These are phyloP conservation scores for Drosophila greeni DNA, from an alignment of 2,888 invertebrate species.

Conservation along the genomic window DNA sequence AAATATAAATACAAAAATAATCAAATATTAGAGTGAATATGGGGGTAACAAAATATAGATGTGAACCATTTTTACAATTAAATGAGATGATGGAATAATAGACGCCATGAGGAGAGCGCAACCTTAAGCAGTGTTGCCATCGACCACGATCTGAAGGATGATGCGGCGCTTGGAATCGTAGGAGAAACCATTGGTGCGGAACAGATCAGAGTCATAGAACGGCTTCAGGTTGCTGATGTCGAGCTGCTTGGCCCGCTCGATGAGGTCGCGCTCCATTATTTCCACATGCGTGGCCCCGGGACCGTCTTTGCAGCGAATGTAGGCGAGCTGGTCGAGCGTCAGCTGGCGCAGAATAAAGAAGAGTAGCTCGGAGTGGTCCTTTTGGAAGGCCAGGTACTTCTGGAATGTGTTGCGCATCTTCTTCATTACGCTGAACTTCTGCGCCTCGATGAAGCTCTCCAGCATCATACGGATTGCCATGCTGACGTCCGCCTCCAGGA, in stretches of 20 bases:
- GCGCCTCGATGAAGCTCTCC: slow-evolving; percentile 98
- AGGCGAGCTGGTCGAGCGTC: slow-evolving; percentile 92
- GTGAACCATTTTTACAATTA: slow-evolving; percentile 27
- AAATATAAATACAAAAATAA: slow-evolving; percentile 40
- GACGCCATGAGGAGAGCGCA: neutral
- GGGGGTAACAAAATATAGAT: slow-evolving; percentile 32
- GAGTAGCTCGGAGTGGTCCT: slow-evolving; percentile 96
- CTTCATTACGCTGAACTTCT: slow-evolving; percentile 98
- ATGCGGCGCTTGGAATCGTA: slow-evolving; percentile 91
- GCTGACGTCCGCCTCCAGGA: slow-evolving; percentile 96
- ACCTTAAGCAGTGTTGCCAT: slow-evolving; percentile 76
- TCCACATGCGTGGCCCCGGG: slow-evolving; percentile 86
- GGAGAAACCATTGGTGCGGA: slow-evolving; percentile 91
- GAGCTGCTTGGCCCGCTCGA: slow-evolving; percentile 93
- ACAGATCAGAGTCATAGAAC: slow-evolving; percentile 94
- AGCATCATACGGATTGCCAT: slow-evolving; percentile 98
- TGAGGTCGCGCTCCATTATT: slow-evolving; percentile 90
- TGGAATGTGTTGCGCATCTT: slow-evolving; percentile 95
- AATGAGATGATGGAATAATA: slow-evolving; percentile 45
- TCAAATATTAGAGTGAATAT: slow-evolving; percentile 37
- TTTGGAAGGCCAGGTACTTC: slow-evolving; percentile 94
- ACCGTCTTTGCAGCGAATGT: slow-evolving; percentile 85
- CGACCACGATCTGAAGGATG: slow-evolving; percentile 89
- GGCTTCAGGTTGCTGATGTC: slow-evolving; percentile 92
- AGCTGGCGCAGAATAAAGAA: slow-evolving; percentile 97